Percentiles rank a stretch among this genome's conserved stretches.
These are phyloP conservation scores for Plectropomus leopardus DNA, from an alignment of 2,113 vertebrate species.

Conservation along the genomic window DNA sequence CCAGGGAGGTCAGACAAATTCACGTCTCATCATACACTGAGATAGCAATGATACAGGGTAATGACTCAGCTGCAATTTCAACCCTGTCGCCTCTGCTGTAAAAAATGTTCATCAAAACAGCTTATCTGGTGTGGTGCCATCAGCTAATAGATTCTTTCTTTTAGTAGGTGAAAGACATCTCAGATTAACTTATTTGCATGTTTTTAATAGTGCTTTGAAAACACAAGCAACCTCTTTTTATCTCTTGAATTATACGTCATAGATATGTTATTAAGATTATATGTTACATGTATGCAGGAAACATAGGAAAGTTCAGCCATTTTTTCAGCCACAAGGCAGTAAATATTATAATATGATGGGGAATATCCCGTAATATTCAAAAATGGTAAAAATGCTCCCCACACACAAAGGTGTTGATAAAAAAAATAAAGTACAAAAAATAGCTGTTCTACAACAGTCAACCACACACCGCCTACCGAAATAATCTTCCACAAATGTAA, in stretches of 20 bases:
- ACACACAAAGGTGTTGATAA: no score
- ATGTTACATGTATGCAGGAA: neutral
- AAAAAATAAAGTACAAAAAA: no score
- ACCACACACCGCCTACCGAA: no score
- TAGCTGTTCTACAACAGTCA: no score
- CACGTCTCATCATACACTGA: conserved; percentile 77
- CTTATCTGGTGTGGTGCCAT: conserved; percentile 10
- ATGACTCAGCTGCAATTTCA: conserved; percentile 81
- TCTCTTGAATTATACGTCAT: neutral
- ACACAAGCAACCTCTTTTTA: neutral
- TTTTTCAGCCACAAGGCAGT: neutral
- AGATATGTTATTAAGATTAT: neutral
- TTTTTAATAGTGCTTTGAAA: conserved; percentile 9
- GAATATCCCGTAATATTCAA: no score
- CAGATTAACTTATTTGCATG: neutral
- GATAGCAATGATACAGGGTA: conserved; percentile 76
- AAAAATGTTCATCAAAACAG: conserved; percentile 46
- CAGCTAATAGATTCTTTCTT: conserved; percentile 15
- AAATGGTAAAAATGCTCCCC: no score
- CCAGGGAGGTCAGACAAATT: conserved; percentile 77
- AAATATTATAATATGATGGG: no score
- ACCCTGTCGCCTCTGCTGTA: conserved; percentile 54
- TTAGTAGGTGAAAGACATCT: neutral
- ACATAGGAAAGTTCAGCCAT: no score
- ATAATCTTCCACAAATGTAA: no score